A percentile compares a stretch with the other conserved stretches of the same genome.
Evolutionary conservation across 2,113 vertebrate species (phyloP).

Genomic region (Carlito syrichta): DNA sequence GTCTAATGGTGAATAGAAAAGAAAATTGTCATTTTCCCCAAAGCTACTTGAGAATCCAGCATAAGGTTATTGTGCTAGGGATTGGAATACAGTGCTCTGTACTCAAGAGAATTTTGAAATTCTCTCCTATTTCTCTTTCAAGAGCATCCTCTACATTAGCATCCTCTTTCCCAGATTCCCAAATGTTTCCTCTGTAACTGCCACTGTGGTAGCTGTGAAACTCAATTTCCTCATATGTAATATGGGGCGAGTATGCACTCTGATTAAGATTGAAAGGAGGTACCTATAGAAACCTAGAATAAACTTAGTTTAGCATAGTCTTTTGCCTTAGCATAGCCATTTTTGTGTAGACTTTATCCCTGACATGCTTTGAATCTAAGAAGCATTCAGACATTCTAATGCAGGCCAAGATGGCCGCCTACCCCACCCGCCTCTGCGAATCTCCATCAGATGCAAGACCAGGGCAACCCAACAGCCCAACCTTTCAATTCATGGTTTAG

Average conservation of each 20-base stretch:
- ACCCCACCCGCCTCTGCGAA: too few species aligned
- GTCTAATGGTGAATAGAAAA: constrained; percentile 16
- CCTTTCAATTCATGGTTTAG: too few species aligned
- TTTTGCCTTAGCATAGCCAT: too few species aligned
- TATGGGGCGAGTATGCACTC: not conserved
- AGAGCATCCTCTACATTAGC: not conserved
- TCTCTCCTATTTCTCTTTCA: not conserved
- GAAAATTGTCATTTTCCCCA: not conserved
- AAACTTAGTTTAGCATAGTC: too few species aligned
- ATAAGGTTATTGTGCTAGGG: not conserved
- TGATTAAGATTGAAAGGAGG: too few species aligned
- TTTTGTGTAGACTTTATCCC: too few species aligned
- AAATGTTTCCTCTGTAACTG: not conserved
- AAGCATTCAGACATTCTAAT: too few species aligned
- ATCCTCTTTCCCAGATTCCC: not conserved
- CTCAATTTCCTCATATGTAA: not conserved
- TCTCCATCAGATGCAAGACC: too few species aligned
- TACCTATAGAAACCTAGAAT: too few species aligned
- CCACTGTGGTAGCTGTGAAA: not conserved
- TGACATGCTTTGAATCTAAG: too few species aligned
- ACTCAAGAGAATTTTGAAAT: not conserved
- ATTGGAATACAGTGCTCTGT: not conserved
- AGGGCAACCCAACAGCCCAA: too few species aligned
- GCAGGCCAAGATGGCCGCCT: too few species aligned
- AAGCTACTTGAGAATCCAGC: not conserved